Evolutionary conservation across 30 jellyfish, hydroid and myxozoan species (phyloP), one percentile per base, ranked within the genome.

Genomic region (Mastigias papua): DNA sequence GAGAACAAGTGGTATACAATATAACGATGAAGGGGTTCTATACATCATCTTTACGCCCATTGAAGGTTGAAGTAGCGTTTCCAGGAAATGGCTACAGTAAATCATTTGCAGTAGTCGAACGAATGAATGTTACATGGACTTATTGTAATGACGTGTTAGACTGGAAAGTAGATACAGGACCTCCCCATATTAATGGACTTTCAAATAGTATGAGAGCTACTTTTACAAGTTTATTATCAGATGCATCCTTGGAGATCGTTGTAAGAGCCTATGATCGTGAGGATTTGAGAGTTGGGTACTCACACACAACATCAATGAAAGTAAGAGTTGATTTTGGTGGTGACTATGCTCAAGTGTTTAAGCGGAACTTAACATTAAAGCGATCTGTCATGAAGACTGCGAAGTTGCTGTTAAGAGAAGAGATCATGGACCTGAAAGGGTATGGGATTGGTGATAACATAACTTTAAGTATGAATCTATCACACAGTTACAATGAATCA

Each of bases 251-350:
- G 27, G 67, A 65, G 27, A 67, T 81, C 49, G 60, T 25, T 11
- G 83, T 65, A 13, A 33, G 91, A 23, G 84, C 67, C 5, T 81
- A 81, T 28, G 91, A 81, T 32, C 73, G 67, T 21, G 63, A 28
- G 26, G 72, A 37, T 19, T 28, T 81, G 60, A 48, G 20, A 46
- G 71, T 50, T 42, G 73, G 70, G n/a, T 31, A 25, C 9, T 72
- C 70, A 42, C 32, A 34, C 8, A 27, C 46, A 2, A 73, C 81
- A 27, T 29, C 50, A 32, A 19, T 69, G 49, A 29, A 27, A n/a
- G 29, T 69, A 7, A 10, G 27, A 2, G 81, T 31, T 26, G 33
- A 15, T 35, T 69, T 29, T 31, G 57, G 28, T 3, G 61, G 33
- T 4, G 81, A 69, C 10, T 69, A 29, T 69, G 5, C 22, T 11